Conservation (phyloP, 2,888 invertebrate genomes). For the Sturmia bella region DNA sequence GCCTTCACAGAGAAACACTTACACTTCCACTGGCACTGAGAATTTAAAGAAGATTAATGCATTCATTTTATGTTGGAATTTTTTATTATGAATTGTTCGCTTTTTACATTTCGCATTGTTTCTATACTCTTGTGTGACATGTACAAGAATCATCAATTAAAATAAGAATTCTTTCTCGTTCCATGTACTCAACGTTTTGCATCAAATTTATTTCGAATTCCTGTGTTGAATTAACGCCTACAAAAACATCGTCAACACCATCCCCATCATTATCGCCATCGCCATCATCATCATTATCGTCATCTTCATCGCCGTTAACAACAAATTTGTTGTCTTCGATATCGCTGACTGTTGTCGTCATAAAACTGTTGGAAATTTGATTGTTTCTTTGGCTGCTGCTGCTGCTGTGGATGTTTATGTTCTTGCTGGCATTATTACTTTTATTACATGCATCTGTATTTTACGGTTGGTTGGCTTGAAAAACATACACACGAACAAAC, state of each 20-base stretch:
- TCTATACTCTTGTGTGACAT: slow-evolving; percentile 53
- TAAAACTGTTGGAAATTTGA: slow-evolving; percentile 56
- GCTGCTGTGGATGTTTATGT: no score
- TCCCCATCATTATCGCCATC: not conserved
- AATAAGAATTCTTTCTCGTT: slow-evolving; percentile 68
- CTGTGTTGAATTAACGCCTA: slow-evolving; percentile 64
- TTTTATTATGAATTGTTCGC: slow-evolving; percentile 49
- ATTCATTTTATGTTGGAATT: slow-evolving; percentile 54
- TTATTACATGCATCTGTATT: slow-evolving; percentile 58
- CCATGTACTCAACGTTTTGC: slow-evolving; percentile 60
- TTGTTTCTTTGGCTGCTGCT: slow-evolving; percentile 56
- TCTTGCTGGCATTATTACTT: slow-evolving; percentile 39
- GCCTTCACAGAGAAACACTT: no score
- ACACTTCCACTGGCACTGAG: not conserved
- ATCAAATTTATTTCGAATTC: slow-evolving; percentile 64
- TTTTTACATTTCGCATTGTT: slow-evolving; percentile 10
- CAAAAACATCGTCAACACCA: slow-evolving; percentile 36
- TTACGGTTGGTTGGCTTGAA: slow-evolving; percentile 39
- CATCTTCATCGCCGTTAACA: not conserved
- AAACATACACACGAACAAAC: slow-evolving; percentile 17
- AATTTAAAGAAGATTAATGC: slow-evolving; percentile 62
- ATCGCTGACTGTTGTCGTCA: slow-evolving; percentile 35
- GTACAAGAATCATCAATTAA: slow-evolving; percentile 64
- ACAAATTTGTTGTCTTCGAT: slow-evolving; percentile 4
- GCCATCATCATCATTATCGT: not conserved